phyloP scores from a whole-genome alignment of 2,888 invertebrate species.

The Synergus japonicus region DNA sequence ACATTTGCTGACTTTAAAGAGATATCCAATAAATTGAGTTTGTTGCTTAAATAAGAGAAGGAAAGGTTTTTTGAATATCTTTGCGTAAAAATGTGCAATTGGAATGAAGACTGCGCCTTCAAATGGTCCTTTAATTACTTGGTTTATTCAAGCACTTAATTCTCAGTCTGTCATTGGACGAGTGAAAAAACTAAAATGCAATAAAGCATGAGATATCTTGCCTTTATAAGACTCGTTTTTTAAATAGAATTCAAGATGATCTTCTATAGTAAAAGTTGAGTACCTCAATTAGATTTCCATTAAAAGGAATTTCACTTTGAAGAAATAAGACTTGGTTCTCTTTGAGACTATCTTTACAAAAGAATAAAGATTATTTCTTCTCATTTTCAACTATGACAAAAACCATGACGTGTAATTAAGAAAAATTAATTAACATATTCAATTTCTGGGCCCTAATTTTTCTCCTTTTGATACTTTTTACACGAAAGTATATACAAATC shows the following conservation, averaged over 20 bases:
- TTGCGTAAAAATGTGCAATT: background rate
- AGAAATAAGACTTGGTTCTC: background rate
- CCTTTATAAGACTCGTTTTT: background rate
- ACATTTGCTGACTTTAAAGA: background rate
- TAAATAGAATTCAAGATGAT: background rate
- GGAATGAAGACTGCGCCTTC: background rate
- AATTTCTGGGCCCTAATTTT: too few relatives aligned
- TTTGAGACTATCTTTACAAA: slow-evolving; percentile 6
- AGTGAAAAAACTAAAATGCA: too few relatives aligned
- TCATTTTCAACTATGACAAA: background rate
- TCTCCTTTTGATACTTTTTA: background rate
- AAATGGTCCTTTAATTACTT: too few relatives aligned
- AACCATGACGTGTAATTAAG: background rate
- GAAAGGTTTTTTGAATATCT: background rate
- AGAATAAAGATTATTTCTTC: background rate
- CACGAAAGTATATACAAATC: background rate
- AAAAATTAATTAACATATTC: background rate
- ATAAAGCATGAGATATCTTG: background rate
- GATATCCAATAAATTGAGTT: background rate
- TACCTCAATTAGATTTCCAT: background rate
- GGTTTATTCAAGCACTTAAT: too few relatives aligned
- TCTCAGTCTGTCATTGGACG: too few relatives aligned
- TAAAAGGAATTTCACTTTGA: background rate
- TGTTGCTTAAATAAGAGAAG: background rate
- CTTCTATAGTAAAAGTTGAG: background rate